Conservation (phyloP, 2,797 vertebrate species). For the Poecilia gillii region DNA sequence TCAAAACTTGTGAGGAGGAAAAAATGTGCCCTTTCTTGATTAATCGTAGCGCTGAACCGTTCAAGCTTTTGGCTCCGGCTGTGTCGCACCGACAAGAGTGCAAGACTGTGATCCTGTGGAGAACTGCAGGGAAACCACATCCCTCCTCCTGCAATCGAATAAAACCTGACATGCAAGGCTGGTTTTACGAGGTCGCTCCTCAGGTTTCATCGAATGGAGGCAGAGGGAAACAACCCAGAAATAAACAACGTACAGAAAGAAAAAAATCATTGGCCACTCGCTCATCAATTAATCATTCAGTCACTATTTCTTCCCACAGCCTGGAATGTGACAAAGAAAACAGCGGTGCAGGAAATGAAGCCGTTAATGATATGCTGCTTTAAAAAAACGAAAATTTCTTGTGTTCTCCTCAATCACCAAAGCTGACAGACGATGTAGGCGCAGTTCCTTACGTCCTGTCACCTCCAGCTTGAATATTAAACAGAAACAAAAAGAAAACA, state of each 20-base stretch:
- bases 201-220: constrained; percentile 25
- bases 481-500: constrained; percentile 14
- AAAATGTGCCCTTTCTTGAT: background rate
- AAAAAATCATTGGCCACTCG: constrained; percentile 9
- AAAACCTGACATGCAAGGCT: constrained; percentile 39
- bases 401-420: constrained; percentile 37
- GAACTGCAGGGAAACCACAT: constrained; percentile 18
- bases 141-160: constrained; percentile 22
- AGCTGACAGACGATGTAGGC: constrained; percentile 46
- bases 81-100: constrained; percentile 20
- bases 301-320: constrained; percentile 26
- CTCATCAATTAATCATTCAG: constrained; percentile 33
- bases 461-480: constrained; percentile 26
- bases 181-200: constrained; percentile 13
- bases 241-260: background rate
- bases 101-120: constrained; percentile 10
- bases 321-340: constrained; percentile 23
- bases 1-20: background rate
- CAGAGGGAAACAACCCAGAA: constrained; percentile 2
- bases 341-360: constrained; percentile 42
- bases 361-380: constrained; percentile 27
- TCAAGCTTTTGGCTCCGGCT: background rate
- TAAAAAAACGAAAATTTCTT: constrained; percentile 10
- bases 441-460: constrained; percentile 19
- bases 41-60: constrained; percentile 3